Base-by-base conservation (phyloP, 2,888 invertebrate species). In the Rhynchonema sp. region DNA sequence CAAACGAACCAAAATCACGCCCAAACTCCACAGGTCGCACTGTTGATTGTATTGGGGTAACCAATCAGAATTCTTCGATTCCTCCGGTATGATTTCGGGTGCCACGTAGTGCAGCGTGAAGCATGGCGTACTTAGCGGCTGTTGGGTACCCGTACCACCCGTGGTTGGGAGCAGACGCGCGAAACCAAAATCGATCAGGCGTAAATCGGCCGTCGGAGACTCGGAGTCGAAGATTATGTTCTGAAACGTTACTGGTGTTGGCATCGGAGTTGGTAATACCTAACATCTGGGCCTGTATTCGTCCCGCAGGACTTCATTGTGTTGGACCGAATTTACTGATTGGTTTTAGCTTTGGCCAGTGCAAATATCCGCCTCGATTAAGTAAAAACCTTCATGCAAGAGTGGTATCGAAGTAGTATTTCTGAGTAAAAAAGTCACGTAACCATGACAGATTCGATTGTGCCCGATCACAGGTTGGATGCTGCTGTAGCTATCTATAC, bases 181-280 rank as follows among this genome's bases (percentile, higher is more conserved):
- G 77, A 92, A 92, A 17, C 96, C 94, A 75, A 96, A 96, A 77
- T 96, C 96, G 1, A 94, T 87, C 52, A 96, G 82, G 73, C 91
- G 90, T 26, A 94, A 81, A 65, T 80, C 79, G 22, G 82, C 79
- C 63, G 79, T 73, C 63, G 79, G 80, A 61, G 73, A 76, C 49
- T 75, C 72, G 63, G 80, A 78, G 13, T 80, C 80, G 71, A 83
- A 85, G 26, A 85, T 77, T 55, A 85, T 75, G 74, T 85, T 85
- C 79, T 82, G 49, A 3, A 49, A n/a, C n/a, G n/a, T 3, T 49
- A 20, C n/a, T 17, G 20, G 9, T n/a, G 9, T 13, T 25, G 3
- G 28, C 26, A 27, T 25, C 25, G 23, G 2, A 55, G 55, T 55
- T 55, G 55, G 26, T 6, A 3, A n/a, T 49, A n/a, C n/a, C n/a